Evolutionary conservation across 2,888 invertebrate species (phyloP).

Genomic region (Nyleta sp.): DNA sequence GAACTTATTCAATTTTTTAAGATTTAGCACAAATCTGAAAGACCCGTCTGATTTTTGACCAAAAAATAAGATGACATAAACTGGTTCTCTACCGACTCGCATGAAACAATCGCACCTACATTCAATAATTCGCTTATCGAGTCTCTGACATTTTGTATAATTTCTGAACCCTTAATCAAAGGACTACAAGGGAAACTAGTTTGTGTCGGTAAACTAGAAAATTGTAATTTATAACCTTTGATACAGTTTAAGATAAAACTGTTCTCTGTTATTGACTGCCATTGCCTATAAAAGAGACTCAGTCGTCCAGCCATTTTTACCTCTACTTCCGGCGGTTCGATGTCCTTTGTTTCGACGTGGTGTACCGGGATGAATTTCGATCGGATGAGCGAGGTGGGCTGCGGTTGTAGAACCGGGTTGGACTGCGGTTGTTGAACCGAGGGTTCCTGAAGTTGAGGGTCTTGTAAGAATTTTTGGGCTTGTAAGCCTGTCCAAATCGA

Average conservation of each 20-base stretch:
- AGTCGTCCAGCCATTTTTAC: constrained; percentile 17
- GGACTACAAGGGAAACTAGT: neutral
- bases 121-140: constrained; percentile 19
- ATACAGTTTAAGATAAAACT: too few relatives aligned
- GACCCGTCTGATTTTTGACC: constrained; percentile 20
- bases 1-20: constrained; percentile 38
- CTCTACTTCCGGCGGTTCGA: constrained; percentile 7
- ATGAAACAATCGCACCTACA: constrained; percentile 16
- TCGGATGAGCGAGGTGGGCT: neutral
- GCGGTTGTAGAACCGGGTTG: neutral
- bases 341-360: neutral
- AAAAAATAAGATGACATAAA: constrained; percentile 27
- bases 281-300: too few relatives aligned
- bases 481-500: constrained; percentile 20
- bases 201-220: neutral
- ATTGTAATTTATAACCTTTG: neutral
- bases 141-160: neutral
- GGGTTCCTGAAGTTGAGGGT: constrained; percentile 12
- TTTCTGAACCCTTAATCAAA: neutral
- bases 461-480: constrained; percentile 1
- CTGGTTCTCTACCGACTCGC: neutral
- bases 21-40: constrained; percentile 42
- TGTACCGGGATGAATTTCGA: neutral
- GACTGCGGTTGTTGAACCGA: neutral
- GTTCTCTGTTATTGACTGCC: too few relatives aligned